phyloP scores from a whole-genome alignment of 2,113 vertebrate genomes.

The Dasypus novemcinctus region DNA sequence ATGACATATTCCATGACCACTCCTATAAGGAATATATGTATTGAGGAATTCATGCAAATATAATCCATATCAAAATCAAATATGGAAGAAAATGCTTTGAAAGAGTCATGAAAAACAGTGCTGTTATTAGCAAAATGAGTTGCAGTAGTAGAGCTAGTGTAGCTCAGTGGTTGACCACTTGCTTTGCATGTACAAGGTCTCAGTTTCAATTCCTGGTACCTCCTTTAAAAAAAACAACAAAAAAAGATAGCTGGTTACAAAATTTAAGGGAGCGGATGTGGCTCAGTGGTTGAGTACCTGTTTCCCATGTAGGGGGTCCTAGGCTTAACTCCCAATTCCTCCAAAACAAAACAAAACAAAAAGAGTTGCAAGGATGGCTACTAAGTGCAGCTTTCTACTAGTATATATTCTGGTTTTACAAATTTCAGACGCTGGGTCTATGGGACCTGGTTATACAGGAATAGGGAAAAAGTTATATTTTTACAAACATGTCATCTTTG shows the following conservation, averaged over 20 bases:
- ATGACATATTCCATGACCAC: background rate
- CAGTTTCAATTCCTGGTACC: too few species aligned
- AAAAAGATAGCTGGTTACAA: too few species aligned
- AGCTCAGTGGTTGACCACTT: too few species aligned
- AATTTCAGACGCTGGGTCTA: background rate
- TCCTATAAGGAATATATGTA: background rate
- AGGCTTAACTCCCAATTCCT: too few species aligned
- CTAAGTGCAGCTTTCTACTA: background rate
- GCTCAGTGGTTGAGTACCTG: too few species aligned
- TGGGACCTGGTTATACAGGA: background rate
- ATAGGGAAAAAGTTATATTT: constrained; percentile 15
- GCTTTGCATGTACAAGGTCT: too few species aligned
- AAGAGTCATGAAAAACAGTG: background rate
- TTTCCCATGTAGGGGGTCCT: too few species aligned
- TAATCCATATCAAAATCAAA: background rate
- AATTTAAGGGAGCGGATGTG: too few species aligned
- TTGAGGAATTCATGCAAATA: background rate
- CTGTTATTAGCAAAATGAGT: constrained; percentile 18
- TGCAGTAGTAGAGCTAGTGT: too few species aligned
- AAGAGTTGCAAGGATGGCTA: background rate
- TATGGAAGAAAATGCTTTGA: background rate
- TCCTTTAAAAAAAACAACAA: too few species aligned
- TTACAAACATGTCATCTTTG: constrained; percentile 4
- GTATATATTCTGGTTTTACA: background rate
- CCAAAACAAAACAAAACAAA: too few species aligned